A percentile compares a stretch with the other conserved stretches of the same genome.
phyloP scores from a whole-genome alignment of 2,888 invertebrate species.

The Cosmorhoe ocellata region DNA sequence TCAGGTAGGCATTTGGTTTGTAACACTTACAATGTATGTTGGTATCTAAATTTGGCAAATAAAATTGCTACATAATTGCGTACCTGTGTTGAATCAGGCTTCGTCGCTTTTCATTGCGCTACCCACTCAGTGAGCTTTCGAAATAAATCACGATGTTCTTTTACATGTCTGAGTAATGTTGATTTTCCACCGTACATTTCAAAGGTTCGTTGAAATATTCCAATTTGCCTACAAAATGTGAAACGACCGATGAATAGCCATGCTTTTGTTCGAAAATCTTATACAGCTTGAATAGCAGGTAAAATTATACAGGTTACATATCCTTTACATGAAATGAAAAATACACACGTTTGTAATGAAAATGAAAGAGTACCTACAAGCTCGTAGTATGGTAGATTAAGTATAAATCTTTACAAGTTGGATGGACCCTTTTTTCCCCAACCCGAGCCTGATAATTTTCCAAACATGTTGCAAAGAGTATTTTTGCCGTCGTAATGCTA shows the following conservation, averaged over 20 bases:
- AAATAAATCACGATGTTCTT: conserved; percentile 5
- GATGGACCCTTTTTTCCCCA: conserved; percentile 2
- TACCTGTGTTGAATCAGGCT: background rate
- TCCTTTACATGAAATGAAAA: conserved; percentile 5
- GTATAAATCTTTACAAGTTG: conserved; percentile 5
- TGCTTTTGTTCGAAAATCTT: conserved; percentile 10
- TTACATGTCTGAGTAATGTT: conserved; percentile 7
- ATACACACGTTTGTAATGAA: conserved; percentile 9
- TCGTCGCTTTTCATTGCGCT: background rate
- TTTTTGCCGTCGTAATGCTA: no score
- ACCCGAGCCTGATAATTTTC: background rate
- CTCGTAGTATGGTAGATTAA: background rate
- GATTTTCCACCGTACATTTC: conserved; percentile 9
- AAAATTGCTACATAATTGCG: background rate
- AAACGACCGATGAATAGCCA: conserved; percentile 6
- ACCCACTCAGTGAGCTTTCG: conserved; percentile 1
- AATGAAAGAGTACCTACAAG: background rate
- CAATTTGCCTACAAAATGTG: conserved; percentile 12
- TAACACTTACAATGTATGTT: no score
- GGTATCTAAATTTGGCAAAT: no score
- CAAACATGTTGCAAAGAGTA: background rate
- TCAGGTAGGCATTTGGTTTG: no score
- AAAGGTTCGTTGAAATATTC: conserved; percentile 12
- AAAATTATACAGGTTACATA: background rate
- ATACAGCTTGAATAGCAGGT: conserved; percentile 8